Conservation (phyloP, 2,888 invertebrate genomes). For the Lymantria monacha region DNA sequence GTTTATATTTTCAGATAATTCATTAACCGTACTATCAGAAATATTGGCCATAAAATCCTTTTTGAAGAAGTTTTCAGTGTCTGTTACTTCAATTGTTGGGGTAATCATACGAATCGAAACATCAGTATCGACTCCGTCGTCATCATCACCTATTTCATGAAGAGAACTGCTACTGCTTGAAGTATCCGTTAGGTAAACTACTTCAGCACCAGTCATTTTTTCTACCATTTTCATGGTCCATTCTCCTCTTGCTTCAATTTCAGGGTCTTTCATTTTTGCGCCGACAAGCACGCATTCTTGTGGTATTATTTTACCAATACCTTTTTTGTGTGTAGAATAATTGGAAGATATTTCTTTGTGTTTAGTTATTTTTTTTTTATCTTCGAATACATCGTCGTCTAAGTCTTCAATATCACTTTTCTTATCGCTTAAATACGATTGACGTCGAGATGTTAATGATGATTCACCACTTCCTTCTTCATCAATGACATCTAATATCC, state of each 20-base stretch:
- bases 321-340: slow-evolving; percentile 49
- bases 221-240: slow-evolving; percentile 77
- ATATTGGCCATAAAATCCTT: slow-evolving; percentile 48
- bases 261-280: slow-evolving; percentile 82
- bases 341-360: slow-evolving; percentile 39
- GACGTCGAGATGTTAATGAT: slow-evolving; percentile 81
- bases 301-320: slow-evolving; percentile 59
- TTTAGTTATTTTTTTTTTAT: slow-evolving; percentile 44
- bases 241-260: slow-evolving; percentile 82
- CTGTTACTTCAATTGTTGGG: slow-evolving; percentile 76
- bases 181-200: slow-evolving; percentile 86
- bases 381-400: slow-evolving; percentile 77
- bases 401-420: slow-evolving; percentile 72
- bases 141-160: slow-evolving; percentile 77
- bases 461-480: slow-evolving; percentile 88
- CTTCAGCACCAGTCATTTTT: slow-evolving; percentile 83
- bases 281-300: slow-evolving; percentile 83
- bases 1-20: background rate
- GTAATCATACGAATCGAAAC: slow-evolving; percentile 74
- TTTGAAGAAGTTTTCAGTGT: slow-evolving; percentile 67
- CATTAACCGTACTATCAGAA: slow-evolving; percentile 14
- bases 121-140: slow-evolving; percentile 71
- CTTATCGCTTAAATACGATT: slow-evolving; percentile 75
- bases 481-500: slow-evolving; percentile 88
- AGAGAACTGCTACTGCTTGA: slow-evolving; percentile 84